Percentiles rank a stretch among this genome's conserved stretches.
Conservation (phyloP, 1,140 invertebrate species). For the Listronotus oregonensis region DNA sequence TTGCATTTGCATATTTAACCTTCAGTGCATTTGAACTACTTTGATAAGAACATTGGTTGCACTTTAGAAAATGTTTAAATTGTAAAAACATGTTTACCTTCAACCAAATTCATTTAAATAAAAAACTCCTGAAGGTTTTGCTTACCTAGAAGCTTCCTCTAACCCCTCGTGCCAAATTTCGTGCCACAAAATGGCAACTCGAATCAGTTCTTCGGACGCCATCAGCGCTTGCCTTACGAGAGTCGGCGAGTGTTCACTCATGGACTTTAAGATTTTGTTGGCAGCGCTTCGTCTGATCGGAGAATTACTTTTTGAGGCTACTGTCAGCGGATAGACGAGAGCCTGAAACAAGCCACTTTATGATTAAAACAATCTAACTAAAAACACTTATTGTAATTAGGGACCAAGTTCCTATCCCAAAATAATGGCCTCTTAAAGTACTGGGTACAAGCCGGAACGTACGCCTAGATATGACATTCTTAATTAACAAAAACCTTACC, state of each 20-base stretch:
- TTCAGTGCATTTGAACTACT: too few relatives aligned
- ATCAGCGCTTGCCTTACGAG: conserved; percentile 93
- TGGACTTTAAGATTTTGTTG: conserved; percentile 92
- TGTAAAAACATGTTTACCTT: too few relatives aligned
- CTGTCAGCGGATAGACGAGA: conserved; percentile 95
- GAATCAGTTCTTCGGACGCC: conserved; percentile 95
- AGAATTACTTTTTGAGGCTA: conserved; percentile 94
- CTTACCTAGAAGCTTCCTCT: conserved; percentile 86
- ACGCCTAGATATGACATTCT: too few relatives aligned
- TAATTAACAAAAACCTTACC: conserved; percentile 20
- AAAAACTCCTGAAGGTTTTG: too few relatives aligned
- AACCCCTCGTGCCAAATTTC: conserved; percentile 99
- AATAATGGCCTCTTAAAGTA: neutral
- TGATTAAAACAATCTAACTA: neutral
- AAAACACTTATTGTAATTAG: conserved; percentile 4
- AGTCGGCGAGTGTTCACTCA: conserved; percentile 91
- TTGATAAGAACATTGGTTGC: too few relatives aligned
- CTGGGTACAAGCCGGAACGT: too few relatives aligned
- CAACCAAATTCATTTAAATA: too few relatives aligned
- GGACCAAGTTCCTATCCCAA: neutral
- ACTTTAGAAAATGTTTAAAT: too few relatives aligned
- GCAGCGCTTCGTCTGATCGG: conserved; percentile 81
- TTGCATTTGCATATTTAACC: too few relatives aligned
- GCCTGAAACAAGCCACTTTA: conserved; percentile 65
- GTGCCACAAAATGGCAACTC: conserved; percentile 99